Evolutionary conservation across 2,113 vertebrate species (phyloP).

Genomic region (Dolichotis patagonum): DNA sequence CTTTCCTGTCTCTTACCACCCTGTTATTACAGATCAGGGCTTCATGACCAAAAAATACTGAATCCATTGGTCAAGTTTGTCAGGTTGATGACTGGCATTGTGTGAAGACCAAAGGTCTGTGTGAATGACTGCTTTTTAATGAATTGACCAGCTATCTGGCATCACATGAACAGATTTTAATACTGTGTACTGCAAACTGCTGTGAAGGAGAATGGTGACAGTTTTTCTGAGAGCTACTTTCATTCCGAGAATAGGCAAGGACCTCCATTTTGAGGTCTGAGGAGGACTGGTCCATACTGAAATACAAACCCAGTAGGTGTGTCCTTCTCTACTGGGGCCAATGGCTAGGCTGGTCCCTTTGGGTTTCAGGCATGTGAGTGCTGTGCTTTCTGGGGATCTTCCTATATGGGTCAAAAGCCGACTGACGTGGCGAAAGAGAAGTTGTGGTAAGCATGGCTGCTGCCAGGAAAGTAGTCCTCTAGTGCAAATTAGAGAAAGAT

Average conservation of each 20-base stretch:
- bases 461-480: background rate
- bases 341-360: background rate
- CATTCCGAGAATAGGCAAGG: conserved; percentile 33
- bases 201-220: conserved; percentile 49
- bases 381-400: conserved; percentile 28
- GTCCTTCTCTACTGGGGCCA: background rate
- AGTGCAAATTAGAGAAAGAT: background rate
- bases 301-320: background rate
- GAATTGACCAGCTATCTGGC: conserved; percentile 74
- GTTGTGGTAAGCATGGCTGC: background rate
- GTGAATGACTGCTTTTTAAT: conserved; percentile 76
- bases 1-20: conserved; percentile 67
- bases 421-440: background rate
- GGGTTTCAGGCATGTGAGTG: background rate
- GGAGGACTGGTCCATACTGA: conserved; percentile 46
- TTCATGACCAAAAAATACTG: conserved; percentile 76
- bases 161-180: conserved; percentile 76
- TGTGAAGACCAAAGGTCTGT: conserved; percentile 76
- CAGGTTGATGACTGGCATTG: conserved; percentile 78
- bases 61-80: conserved; percentile 80
- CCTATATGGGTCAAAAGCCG: background rate
- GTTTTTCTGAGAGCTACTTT: conserved; percentile 72
- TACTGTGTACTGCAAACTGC: conserved; percentile 60
- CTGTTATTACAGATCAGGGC: conserved; percentile 70
- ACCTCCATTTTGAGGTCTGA: conserved; percentile 60